A percentile compares a stretch with the other conserved stretches of the same genome.
Evolutionary conservation across 2,888 invertebrate species (phyloP).

Genomic region (Pilophorus perplexus): DNA sequence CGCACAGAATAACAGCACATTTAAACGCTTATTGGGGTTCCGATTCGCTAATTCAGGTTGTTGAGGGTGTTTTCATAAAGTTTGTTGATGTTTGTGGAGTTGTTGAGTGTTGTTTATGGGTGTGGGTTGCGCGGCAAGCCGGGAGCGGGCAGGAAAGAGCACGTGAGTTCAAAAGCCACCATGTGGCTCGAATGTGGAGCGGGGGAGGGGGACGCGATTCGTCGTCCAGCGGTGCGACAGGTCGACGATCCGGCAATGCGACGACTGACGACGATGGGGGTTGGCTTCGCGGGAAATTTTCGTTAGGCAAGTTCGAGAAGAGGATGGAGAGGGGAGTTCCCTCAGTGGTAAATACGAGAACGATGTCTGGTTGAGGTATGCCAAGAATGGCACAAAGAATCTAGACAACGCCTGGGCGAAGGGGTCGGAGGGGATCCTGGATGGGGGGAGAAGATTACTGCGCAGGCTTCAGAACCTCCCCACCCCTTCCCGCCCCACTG

Average conservation of each 20-base stretch:
- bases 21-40: not conserved
- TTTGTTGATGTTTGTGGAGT: too few relatives aligned
- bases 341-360: slow-evolving; percentile 60
- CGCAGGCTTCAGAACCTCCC: slow-evolving; percentile 65
- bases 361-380: slow-evolving; percentile 72
- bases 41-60: not conserved
- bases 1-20: slow-evolving; percentile 2
- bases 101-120: too few relatives aligned
- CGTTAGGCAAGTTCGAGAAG: slow-evolving; percentile 12
- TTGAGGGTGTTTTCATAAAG: too few relatives aligned
- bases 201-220: too few relatives aligned
- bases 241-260: slow-evolving; percentile 20
- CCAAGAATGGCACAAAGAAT: slow-evolving; percentile 97
- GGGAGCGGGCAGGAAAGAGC: too few relatives aligned
- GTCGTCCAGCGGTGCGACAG: too few relatives aligned
- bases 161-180: too few relatives aligned
- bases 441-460: not conserved
- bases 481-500: slow-evolving; percentile 9
- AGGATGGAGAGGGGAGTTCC: slow-evolving; percentile 56
- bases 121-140: too few relatives aligned
- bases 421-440: not conserved
- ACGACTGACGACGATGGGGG: not conserved
- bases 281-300: not conserved
- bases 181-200: too few relatives aligned
- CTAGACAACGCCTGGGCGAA: slow-evolving; percentile 72